Conservation (phyloP, 2,113 vertebrate genomes). For the Phaethornis superciliosus region DNA sequence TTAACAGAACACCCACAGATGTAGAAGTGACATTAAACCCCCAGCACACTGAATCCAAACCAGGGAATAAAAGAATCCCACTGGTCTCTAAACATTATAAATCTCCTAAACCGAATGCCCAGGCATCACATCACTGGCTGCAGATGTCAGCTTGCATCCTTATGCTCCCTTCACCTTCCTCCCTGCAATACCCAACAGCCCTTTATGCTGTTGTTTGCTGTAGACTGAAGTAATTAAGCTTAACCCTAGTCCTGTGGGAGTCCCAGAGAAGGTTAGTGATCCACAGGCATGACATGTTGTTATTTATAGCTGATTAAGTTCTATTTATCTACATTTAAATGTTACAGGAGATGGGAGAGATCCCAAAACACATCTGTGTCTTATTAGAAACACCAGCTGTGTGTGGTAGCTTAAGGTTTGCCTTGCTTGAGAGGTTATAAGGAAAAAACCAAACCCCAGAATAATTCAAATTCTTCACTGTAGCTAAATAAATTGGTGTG, state of each 20-base stretch:
- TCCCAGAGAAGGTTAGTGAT: conserved; percentile 71
- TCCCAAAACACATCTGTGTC: conserved; percentile 74
- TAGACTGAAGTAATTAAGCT: conserved; percentile 74
- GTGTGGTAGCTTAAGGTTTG: conserved; percentile 45
- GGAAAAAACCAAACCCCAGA: background rate
- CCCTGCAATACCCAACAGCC: conserved; percentile 12
- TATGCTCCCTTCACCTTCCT: background rate
- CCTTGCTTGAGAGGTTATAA: conserved; percentile 39
- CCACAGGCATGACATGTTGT: conserved; percentile 66
- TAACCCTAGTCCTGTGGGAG: conserved; percentile 68
- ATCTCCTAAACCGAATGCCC: rapidly evolving
- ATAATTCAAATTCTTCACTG: conserved; percentile 27
- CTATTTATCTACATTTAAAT: conserved; percentile 77
- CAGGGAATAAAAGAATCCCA: background rate
- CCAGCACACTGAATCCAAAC: background rate
- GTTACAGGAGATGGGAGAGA: conserved; percentile 70
- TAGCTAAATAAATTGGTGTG: conserved; percentile 23
- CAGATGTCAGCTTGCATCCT: background rate
- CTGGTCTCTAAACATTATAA: background rate
- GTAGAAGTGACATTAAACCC: background rate
- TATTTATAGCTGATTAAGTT: conserved; percentile 78
- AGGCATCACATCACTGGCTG: background rate
- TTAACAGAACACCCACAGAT: background rate
- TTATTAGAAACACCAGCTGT: conserved; percentile 75
- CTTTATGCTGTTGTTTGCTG: conserved; percentile 64